A percentile compares a stretch with the other conserved stretches of the same genome.
These are phyloP conservation scores for Arrhamphus sclerolepis DNA, from an alignment of 2,797 vertebrate species.

Conservation along the genomic window DNA sequence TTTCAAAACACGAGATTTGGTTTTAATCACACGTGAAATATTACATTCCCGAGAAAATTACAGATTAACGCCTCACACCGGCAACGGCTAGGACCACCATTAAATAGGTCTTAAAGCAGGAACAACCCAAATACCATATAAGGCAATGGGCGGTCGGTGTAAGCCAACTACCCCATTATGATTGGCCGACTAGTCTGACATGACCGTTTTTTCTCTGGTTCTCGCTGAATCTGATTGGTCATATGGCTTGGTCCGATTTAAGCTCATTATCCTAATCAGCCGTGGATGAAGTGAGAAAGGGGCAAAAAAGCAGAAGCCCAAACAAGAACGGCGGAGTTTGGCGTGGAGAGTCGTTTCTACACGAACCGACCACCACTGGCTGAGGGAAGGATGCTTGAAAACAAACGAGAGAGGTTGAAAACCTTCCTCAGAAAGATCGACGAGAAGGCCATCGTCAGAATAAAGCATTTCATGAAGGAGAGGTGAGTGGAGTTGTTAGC, in stretches of 20 bases:
- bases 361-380: conserved; percentile 59
- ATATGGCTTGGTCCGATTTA: conserved; percentile 79
- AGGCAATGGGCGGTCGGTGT: conserved; percentile 64
- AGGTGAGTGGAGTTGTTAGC: conserved; percentile 70
- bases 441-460: conserved; percentile 82
- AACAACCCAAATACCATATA: conserved; percentile 54
- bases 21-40: conserved; percentile 6
- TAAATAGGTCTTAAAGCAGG: not conserved
- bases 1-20: not conserved
- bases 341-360: conserved; percentile 62
- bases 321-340: conserved; percentile 55
- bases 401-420: conserved; percentile 83
- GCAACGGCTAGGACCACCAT: not conserved
- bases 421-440: conserved; percentile 84
- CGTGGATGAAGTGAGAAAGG: conserved; percentile 55
- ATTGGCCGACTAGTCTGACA: conserved; percentile 77
- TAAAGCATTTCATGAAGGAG: conserved; percentile 86
- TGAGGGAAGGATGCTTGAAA: conserved; percentile 83
- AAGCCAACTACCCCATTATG: conserved; percentile 32
- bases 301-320: conserved; percentile 28
- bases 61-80: conserved; percentile 1
- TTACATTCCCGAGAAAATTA: conserved; percentile 15
- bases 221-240: conserved; percentile 69
- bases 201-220: conserved; percentile 58
- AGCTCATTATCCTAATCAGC: conserved; percentile 79